phyloP scores from a whole-genome alignment of 2,113 vertebrate species.

The Indicator indicator region DNA sequence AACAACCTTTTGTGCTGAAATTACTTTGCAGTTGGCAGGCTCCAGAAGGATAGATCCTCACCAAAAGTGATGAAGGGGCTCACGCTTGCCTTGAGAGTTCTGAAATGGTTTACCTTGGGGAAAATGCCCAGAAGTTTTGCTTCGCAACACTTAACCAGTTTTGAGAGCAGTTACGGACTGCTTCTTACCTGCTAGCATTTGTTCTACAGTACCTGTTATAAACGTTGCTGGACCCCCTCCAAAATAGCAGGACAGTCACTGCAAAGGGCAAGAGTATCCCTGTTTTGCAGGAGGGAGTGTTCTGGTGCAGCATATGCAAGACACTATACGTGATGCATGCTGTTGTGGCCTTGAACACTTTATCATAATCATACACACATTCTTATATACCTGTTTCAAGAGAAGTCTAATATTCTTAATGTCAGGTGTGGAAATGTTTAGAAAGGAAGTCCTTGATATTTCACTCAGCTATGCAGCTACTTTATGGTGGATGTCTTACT shows the following conservation, averaged over 20 bases:
- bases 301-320: neutral
- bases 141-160: neutral
- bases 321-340: accelerated
- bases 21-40: neutral
- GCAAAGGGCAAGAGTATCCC: neutral
- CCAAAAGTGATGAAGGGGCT: neutral
- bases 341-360: neutral
- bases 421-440: neutral
- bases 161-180: neutral
- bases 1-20: neutral
- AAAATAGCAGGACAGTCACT: neutral
- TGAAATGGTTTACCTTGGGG: neutral
- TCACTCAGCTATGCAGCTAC: neutral
- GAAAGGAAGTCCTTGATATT: neutral
- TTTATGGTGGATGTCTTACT: neutral
- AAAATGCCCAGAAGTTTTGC: neutral
- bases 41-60: neutral
- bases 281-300: neutral
- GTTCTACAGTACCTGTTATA: neutral
- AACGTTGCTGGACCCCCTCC: neutral
- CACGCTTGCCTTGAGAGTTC: neutral
- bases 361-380: neutral
- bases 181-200: neutral
- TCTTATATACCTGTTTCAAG: neutral
- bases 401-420: neutral